These are phyloP conservation scores for Delphinus delphis DNA, from an alignment of 2,113 vertebrate species.

Conservation along the genomic window DNA sequence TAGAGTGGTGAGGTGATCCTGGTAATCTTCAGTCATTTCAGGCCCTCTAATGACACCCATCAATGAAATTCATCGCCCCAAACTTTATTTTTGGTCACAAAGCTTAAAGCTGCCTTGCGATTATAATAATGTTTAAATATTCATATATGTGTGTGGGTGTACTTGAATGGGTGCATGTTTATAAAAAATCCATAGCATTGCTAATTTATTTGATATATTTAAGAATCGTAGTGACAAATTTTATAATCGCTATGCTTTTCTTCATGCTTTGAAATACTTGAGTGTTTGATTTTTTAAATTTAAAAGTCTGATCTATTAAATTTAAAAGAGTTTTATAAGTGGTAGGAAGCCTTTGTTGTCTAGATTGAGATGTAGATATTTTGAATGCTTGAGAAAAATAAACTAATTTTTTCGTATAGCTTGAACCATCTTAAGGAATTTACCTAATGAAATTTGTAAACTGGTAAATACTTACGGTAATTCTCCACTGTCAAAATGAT, in stretches of 20 bases:
- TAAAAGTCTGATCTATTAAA: background rate
- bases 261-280: background rate
- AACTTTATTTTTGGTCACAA: background rate
- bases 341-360: background rate
- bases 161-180: background rate
- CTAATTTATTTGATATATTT: background rate
- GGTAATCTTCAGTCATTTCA: background rate
- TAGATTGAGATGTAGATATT: background rate
- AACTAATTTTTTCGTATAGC: background rate
- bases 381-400: background rate
- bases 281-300: background rate
- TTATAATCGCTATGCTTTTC: background rate
- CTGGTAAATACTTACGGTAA: background rate
- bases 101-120: background rate
- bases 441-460: background rate
- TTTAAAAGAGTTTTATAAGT: background rate
- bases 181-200: background rate
- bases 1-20: background rate
- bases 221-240: background rate
- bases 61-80: background rate
- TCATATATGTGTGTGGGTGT: background rate
- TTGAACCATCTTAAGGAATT: background rate
- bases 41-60: background rate
- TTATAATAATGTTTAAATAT: background rate
- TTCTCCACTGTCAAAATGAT: background rate